A percentile compares a stretch with the other conserved stretches of the same genome.
Evolutionary conservation across 2,888 invertebrate species (phyloP).

Genomic region (Thecocarcelia acutangulata): DNA sequence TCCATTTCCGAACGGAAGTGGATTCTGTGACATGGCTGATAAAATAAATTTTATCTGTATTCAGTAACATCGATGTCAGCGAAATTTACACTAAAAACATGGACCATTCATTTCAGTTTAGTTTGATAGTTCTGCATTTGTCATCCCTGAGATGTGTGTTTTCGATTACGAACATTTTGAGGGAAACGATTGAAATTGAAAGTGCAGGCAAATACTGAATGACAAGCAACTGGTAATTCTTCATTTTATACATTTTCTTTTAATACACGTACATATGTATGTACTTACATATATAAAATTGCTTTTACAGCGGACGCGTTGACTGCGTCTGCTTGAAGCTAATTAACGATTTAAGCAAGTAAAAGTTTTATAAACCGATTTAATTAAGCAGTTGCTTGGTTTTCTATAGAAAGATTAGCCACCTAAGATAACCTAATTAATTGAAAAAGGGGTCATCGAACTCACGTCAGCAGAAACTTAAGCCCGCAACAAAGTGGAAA

Average conservation of each 20-base stretch:
- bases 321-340: neutral
- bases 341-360: constrained; percentile 13
- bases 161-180: neutral
- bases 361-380: constrained; percentile 56
- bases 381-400: neutral
- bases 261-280: neutral
- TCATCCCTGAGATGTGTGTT: constrained; percentile 4
- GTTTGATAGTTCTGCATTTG: no score
- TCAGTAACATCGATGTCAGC: no score
- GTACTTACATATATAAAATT: neutral
- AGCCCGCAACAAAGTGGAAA: no score
- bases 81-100: no score
- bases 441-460: no score
- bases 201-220: constrained; percentile 34
- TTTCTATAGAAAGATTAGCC: no score
- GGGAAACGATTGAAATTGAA: constrained; percentile 51
- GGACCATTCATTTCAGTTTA: no score
- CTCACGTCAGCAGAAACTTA: no score
- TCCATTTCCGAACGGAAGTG: no score
- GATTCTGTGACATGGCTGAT: no score
- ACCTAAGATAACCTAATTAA: constrained; percentile 8
- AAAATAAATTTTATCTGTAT: no score
- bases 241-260: constrained; percentile 6
- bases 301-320: neutral
- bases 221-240: constrained; percentile 28